Conservation (phyloP, 2,888 invertebrate genomes). For the Ectropis crepuscularia region DNA sequence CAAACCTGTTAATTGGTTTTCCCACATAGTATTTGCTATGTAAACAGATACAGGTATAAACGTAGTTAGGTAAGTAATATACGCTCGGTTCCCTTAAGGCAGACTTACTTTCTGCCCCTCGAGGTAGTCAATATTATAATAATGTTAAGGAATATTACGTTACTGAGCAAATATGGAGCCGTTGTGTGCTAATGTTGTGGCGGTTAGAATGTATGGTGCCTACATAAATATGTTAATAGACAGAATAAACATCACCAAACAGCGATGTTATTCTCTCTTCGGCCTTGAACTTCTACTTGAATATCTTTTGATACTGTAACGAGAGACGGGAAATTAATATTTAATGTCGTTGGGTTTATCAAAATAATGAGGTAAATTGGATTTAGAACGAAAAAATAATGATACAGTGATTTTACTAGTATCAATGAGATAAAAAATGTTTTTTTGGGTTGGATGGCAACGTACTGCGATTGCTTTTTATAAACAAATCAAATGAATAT, state of each 20-base stretch:
- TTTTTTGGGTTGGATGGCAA: no score
- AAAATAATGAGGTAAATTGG: conserved; percentile 21
- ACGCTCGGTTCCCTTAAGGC: conserved; percentile 41
- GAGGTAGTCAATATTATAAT: conserved; percentile 35
- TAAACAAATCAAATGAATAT: no score
- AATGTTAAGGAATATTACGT: conserved; percentile 28
- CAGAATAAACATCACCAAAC: conserved; percentile 33
- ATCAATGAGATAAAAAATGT: no score
- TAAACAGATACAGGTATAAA: conserved; percentile 13
- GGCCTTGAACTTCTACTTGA: conserved; percentile 43
- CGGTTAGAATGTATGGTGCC: conserved; percentile 24
- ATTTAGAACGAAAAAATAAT: not conserved
- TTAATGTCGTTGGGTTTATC: conserved; percentile 5
- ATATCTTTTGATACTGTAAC: conserved; percentile 12
- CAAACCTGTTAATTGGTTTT: conserved; percentile 21
- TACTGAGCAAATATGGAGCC: conserved; percentile 33
- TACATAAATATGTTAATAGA: conserved; percentile 41
- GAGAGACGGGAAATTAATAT: conserved; percentile 6
- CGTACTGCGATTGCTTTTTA: no score
- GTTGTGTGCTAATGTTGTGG: conserved; percentile 27
- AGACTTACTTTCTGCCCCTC: conserved; percentile 48
- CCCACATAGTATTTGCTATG: conserved; percentile 17
- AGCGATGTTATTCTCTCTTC: conserved; percentile 30
- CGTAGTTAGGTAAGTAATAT: conserved; percentile 11
- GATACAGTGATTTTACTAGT: no score